Conservation (phyloP, 2,113 vertebrate genomes). For the Perccottus glenii region DNA sequence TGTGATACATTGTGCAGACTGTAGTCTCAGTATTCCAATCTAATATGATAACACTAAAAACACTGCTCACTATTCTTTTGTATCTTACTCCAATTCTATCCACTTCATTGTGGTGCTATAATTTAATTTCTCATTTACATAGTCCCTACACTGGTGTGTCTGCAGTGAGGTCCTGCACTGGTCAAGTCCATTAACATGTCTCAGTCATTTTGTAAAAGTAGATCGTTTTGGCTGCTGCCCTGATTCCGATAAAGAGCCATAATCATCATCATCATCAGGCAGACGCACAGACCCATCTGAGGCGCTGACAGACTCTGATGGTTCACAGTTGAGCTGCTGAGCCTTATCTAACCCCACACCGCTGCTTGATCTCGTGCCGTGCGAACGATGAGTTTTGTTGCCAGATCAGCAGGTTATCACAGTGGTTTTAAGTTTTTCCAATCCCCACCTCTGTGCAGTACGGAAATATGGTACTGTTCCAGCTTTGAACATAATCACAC, state of each 20-base stretch:
- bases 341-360: conserved; percentile 14
- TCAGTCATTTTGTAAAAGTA: not conserved
- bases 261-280: conserved; percentile 36
- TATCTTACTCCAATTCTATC: not conserved
- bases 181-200: not conserved
- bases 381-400: not conserved
- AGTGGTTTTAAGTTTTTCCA: conserved; percentile 5
- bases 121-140: not conserved
- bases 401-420: conserved; percentile 14
- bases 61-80: too few species aligned
- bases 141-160: not conserved
- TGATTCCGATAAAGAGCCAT: conserved; percentile 11
- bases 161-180: not conserved
- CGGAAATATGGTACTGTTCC: not conserved
- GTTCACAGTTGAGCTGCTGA: conserved; percentile 20
- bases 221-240: not conserved
- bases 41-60: too few species aligned
- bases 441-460: not conserved
- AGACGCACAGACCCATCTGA: conserved; percentile 30
- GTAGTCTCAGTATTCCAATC: too few species aligned
- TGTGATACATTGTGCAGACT: too few species aligned
- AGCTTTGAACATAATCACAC: not conserved
- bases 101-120: not conserved
- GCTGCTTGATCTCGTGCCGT: conserved; percentile 20
- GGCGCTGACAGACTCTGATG: conserved; percentile 11